Conservation (phyloP, 2,113 vertebrate species). For the Pungitius pungitius region DNA sequence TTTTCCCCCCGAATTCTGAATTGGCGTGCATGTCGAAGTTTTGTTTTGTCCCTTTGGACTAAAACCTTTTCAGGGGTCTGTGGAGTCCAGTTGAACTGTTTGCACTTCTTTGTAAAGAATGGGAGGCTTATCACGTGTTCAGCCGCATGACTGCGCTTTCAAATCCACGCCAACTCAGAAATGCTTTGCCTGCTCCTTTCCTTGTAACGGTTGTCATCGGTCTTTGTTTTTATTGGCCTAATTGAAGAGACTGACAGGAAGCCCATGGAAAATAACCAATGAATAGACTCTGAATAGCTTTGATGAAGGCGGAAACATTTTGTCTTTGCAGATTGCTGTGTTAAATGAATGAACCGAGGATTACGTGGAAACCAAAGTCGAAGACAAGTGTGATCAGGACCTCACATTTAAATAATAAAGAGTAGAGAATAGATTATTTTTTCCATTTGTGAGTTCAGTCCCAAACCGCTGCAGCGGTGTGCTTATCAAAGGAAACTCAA, state of each 20-base stretch:
- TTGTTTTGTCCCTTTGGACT: slow-evolving; percentile 77
- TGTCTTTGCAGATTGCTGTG: slow-evolving; percentile 45
- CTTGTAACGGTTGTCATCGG: slow-evolving; percentile 37
- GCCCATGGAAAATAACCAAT: slow-evolving; percentile 41
- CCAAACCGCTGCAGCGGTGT: background rate
- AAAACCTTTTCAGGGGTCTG: slow-evolving; percentile 74
- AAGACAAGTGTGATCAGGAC: slow-evolving; percentile 37
- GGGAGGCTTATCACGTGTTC: slow-evolving; percentile 83
- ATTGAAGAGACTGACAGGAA: slow-evolving; percentile 53
- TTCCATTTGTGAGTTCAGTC: slow-evolving; percentile 1
- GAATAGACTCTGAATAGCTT: slow-evolving; percentile 29
- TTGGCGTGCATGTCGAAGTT: slow-evolving; percentile 72
- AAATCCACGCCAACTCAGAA: slow-evolving; percentile 75
- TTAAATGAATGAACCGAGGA: slow-evolving; percentile 33
- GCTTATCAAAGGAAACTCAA: slow-evolving; percentile 4
- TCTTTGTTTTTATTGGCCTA: slow-evolving; percentile 70
- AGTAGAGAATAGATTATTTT: too few relatives aligned
- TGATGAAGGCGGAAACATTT: slow-evolving; percentile 58
- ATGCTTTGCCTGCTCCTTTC: slow-evolving; percentile 30
- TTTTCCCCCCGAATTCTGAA: slow-evolving; percentile 81
- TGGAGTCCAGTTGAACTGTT: slow-evolving; percentile 72
- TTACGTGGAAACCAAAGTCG: slow-evolving; percentile 18
- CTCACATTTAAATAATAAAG: slow-evolving; percentile 16
- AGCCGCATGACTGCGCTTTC: slow-evolving; percentile 89
- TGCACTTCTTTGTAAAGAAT: slow-evolving; percentile 78